A percentile compares a stretch with the other conserved stretches of the same genome.
Conservation (phyloP, 2,888 invertebrate species). For the Petrolisthes manimaculis region DNA sequence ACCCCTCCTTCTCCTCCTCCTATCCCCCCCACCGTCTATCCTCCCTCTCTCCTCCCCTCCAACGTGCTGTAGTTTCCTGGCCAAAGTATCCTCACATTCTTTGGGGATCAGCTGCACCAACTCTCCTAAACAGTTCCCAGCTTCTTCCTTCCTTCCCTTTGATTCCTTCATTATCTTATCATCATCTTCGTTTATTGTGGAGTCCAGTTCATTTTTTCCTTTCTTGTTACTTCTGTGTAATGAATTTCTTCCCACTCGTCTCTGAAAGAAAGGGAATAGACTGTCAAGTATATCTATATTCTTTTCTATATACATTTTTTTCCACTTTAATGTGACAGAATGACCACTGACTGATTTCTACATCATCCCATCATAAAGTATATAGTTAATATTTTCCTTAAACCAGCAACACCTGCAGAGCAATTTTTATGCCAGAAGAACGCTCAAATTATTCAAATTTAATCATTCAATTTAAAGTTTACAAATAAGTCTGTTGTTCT, state of each 20-base stretch:
- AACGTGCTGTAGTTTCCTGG: slow-evolving; percentile 36
- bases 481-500: no score
- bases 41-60: neutral
- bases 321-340: no score
- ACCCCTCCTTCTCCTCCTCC: neutral
- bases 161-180: neutral
- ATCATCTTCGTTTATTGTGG: neutral
- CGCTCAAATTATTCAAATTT: no score
- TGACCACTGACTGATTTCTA: no score
- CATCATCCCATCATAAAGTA: no score
- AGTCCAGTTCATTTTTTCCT: no score
- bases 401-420: no score
- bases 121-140: neutral
- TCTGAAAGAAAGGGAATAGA: neutral
- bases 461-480: no score
- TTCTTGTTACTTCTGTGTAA: no score
- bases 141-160: neutral
- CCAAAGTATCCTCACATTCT: slow-evolving; percentile 30
- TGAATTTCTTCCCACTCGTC: neutral
- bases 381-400: no score
- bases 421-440: no score
- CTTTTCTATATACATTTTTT: neutral
- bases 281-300: neutral
- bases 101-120: slow-evolving; percentile 37
- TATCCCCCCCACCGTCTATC: neutral